Percentiles rank a stretch among this genome's conserved stretches.
These are phyloP conservation scores for Ryuthela nishihirai DNA, from an alignment of 2,888 invertebrate species.

Conservation along the genomic window DNA sequence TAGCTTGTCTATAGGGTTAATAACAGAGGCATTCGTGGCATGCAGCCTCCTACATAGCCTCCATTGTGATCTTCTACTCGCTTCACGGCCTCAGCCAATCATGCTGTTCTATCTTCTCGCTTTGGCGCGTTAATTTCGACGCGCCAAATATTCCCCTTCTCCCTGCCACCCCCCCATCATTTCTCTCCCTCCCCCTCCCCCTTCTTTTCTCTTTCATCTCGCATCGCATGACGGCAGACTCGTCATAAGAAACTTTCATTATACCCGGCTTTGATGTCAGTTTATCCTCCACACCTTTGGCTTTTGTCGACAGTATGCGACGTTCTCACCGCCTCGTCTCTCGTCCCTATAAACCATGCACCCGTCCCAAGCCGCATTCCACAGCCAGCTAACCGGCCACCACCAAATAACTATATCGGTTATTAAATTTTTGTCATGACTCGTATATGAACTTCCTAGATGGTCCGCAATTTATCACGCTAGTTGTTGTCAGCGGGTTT, in stretches of 20 bases:
- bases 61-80: no score
- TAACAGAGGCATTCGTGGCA: neutral
- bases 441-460: slow-evolving; percentile 19
- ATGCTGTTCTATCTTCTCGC: no score
- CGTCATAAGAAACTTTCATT: slow-evolving; percentile 32
- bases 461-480: slow-evolving; percentile 1
- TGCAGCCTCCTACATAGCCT: no score
- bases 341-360: slow-evolving; percentile 5
- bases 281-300: no score
- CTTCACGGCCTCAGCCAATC: no score
- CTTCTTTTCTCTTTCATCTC: neutral
- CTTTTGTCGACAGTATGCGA: no score
- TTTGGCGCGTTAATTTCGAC: no score
- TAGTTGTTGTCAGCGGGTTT: no score
- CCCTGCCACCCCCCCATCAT: neutral
- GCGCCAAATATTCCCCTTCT: neutral
- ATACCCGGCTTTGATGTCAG: slow-evolving; percentile 32
- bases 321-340: no score
- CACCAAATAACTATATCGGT: slow-evolving; percentile 38
- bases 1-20: neutral
- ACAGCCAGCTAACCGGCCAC: slow-evolving; percentile 12
- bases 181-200: neutral
- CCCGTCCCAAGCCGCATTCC: slow-evolving; percentile 22
- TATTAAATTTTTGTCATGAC: slow-evolving; percentile 39
- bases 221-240: neutral